Evolutionary conservation across 2,113 vertebrate species (phyloP), one percentile per base, ranked within the genome.

Genomic region (Puma concolor): DNA sequence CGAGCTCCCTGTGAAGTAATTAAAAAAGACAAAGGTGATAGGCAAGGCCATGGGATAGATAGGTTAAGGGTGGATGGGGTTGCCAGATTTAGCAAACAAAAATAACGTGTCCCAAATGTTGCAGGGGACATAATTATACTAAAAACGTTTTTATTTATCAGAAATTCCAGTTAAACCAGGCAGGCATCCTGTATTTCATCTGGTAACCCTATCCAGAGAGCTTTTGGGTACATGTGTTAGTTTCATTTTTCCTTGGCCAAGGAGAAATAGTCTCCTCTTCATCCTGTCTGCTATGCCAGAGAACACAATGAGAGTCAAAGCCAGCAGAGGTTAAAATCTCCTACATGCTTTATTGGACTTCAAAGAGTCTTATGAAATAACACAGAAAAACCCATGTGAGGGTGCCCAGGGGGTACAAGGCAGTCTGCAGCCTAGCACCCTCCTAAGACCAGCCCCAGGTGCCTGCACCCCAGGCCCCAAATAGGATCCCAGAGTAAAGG

Each of bases 331-430:
- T 97, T 97, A 98, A 98, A 98, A 98, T 98, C 95, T 97, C 97
- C 97, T 98, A 99, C 99, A 99, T 99, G 99, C 99, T 99, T 99
- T 99, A 99, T 99, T 99, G 97, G 98, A 98, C 98, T 98, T 76
- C 98, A 98, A 98, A 99, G 97, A 96, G 97, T 98, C 98, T 99
- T 98, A 98, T 97, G 98, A 99, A 99, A 98, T 96, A 98, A 98
- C 97, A 97, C 97, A 96, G 88, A 96, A 93, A 93, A 98, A 94
- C 88, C 96, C 98, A 98, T 77, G 95, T 98, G 96, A 97, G 87
- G 86, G 82, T 93, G 91, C 91, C 91, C 71, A 88, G 97, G 90
- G 89, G 41, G 96, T 94, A 85, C 95, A 89, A 96, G 97, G 97
- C 95, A 94, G 90, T 95, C 85, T 96, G 63, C 25, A 92, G 87